phyloP scores from a whole-genome alignment of 2,888 invertebrate species.

The Pachydiplax longipennis region DNA sequence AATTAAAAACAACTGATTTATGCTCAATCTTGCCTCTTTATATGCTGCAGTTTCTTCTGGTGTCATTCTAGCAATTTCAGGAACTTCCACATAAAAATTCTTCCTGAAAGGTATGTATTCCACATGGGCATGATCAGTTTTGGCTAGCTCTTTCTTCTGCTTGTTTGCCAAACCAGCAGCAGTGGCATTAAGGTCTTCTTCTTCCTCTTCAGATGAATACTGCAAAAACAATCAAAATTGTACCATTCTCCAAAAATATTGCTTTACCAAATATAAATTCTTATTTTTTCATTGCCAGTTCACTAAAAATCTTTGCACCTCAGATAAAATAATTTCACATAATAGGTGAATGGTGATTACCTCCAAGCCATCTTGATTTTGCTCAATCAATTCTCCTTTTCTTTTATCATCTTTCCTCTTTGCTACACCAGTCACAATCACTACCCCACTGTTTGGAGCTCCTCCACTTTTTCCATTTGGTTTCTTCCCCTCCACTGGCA shows the following conservation, averaged over 20 bases:
- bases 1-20: neutral
- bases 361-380: conserved; percentile 95
- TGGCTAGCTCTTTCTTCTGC: conserved; percentile 89
- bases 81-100: conserved; percentile 97
- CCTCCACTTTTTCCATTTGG: conserved; percentile 57
- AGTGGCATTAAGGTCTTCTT: conserved; percentile 91
- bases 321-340: neutral
- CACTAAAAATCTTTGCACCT: too few species aligned
- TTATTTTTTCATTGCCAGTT: too few species aligned
- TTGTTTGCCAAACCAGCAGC: conserved; percentile 89
- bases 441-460: conserved; percentile 64
- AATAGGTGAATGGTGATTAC: conserved; percentile 54
- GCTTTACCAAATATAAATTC: too few species aligned
- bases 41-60: conserved; percentile 84
- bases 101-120: conserved; percentile 91
- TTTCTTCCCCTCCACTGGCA: conserved; percentile 65
- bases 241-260: too few species aligned
- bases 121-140: conserved; percentile 88
- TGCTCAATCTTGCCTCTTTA: conserved; percentile 61
- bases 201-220: conserved; percentile 97
- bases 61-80: conserved; percentile 92
- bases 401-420: conserved; percentile 78
- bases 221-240: conserved; percentile 56
- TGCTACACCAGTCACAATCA: conserved; percentile 84
- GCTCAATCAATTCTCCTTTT: conserved; percentile 98